Evolutionary conservation across 2,888 invertebrate genomes (phyloP).

Genomic region (Diarsia brunnea): DNA sequence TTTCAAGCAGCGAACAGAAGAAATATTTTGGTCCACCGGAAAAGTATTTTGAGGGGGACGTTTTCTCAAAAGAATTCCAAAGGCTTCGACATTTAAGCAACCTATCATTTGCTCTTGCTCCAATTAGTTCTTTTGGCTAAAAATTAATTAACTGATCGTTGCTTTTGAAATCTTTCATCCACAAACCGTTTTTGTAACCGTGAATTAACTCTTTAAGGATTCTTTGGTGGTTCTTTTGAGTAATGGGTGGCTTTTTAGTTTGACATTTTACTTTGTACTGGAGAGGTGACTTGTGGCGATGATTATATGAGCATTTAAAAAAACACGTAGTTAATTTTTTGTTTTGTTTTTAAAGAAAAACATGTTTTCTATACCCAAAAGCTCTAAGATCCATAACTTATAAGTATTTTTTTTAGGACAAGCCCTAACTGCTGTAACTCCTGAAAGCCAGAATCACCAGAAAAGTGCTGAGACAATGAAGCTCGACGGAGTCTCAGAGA

Average conservation of each 20-base stretch:
- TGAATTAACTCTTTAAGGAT: conserved; percentile 36
- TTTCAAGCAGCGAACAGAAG: conserved; percentile 13
- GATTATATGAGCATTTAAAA: too few species aligned
- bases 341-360: background rate
- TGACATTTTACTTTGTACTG: background rate
- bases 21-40: conserved; percentile 38
- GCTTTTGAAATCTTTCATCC: conserved; percentile 45
- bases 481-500: too few species aligned
- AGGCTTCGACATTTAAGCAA: conserved; percentile 35
- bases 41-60: conserved; percentile 23
- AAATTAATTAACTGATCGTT: conserved; percentile 47
- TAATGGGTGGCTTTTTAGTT: conserved; percentile 3
- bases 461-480: too few species aligned
- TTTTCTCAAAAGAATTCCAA: conserved; percentile 30
- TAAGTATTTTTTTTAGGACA: too few species aligned
- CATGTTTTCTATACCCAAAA: background rate
- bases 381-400: background rate
- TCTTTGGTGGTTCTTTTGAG: background rate
- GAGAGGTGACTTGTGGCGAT: background rate
- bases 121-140: conserved; percentile 46
- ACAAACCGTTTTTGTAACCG: conserved; percentile 33
- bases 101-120: conserved; percentile 37
- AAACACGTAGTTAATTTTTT: too few species aligned
- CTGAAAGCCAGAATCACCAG: too few species aligned
- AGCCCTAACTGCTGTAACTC: too few species aligned